Base-by-base conservation (phyloP, 2,888 invertebrate genomes). In the Serrognathus titanus region DNA sequence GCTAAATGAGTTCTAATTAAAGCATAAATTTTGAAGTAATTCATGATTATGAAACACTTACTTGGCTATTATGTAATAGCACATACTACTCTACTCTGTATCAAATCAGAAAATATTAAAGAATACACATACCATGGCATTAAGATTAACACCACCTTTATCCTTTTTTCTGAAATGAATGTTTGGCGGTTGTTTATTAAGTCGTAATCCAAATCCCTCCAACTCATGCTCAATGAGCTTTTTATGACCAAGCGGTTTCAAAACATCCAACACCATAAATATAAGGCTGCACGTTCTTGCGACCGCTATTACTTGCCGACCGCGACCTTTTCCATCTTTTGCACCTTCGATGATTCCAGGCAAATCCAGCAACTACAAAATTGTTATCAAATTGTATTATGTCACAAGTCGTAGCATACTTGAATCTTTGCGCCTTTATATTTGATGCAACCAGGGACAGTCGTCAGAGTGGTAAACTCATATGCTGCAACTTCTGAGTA, bases 261-360 rank as follows among this genome's bases (percentile, higher is more conserved):
- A 80, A 0, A 98, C 98, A 74, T 99, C 99, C 53, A 99, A 81
- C 0, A 98, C 94, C 73, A 99, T 96, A 77, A 98, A 97, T 67
- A 99, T 94, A 37, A 99, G 84, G 73, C 95, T 94, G 78, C 98
- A 99, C 0, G 99, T 99, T 53, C 99, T 83, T 0, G 99, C 99
- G 0, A 99, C 99, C 1, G 99, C 98, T 69, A 99, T 99, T 3
- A 98, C 98, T 79, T 99, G 98, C 60, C 97, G 85, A 82, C 98
- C 98, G 77, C 98, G 82, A 82, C 98, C 98, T 77, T 99, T 99
- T 62, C 99, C 99, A 75, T 99, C 99, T 75, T 99, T 99, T 0
- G 99, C 99, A 61, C 99, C 99, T 81, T 99, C 99, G 68, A 99
- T 99, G 76, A 99, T 99, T 80, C 99, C 99, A 60, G 99, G 99